phyloP scores from a whole-genome alignment of 2,113 vertebrate genomes.

The Tympanuchus pallidicinctus region DNA sequence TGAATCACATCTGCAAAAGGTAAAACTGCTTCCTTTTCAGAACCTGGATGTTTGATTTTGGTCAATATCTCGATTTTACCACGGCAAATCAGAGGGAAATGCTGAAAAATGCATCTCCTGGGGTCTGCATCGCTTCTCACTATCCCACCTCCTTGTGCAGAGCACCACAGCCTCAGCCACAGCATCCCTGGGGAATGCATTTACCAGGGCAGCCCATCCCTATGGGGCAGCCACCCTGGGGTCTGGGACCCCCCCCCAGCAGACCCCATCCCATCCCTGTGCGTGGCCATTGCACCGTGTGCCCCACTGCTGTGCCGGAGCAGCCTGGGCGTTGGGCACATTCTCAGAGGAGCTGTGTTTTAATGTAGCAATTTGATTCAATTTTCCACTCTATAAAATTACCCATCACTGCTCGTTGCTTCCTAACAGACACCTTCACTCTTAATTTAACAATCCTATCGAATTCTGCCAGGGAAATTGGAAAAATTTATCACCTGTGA shows the following conservation, averaged over 20 bases:
- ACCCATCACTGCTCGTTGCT: constrained; percentile 89
- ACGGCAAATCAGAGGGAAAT: neutral
- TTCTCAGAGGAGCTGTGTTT: constrained; percentile 86
- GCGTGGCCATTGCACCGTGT: neutral
- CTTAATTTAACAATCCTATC: constrained; percentile 95
- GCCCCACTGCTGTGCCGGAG: constrained; percentile 57
- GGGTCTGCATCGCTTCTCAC: neutral
- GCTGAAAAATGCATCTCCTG: neutral
- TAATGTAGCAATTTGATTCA: constrained; percentile 96
- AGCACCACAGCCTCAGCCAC: fast-evolving
- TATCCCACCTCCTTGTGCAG: fast-evolving
- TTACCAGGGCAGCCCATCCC: neutral
- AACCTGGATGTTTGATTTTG: neutral
- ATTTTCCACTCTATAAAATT: constrained; percentile 99
- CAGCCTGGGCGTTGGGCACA: constrained; percentile 71
- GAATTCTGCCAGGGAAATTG: constrained; percentile 91
- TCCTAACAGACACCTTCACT: constrained; percentile 91
- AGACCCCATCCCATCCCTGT: neutral
- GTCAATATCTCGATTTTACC: neutral
- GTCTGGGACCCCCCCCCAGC: neutral
- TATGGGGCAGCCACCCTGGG: neutral
- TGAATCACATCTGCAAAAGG: fast-evolving
- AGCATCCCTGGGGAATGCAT: fast-evolving
- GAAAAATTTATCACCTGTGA: constrained; percentile 98
- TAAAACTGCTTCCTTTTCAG: neutral